Conservation (phyloP, 2,888 invertebrate species). For the Eupithecia vulgata region DNA sequence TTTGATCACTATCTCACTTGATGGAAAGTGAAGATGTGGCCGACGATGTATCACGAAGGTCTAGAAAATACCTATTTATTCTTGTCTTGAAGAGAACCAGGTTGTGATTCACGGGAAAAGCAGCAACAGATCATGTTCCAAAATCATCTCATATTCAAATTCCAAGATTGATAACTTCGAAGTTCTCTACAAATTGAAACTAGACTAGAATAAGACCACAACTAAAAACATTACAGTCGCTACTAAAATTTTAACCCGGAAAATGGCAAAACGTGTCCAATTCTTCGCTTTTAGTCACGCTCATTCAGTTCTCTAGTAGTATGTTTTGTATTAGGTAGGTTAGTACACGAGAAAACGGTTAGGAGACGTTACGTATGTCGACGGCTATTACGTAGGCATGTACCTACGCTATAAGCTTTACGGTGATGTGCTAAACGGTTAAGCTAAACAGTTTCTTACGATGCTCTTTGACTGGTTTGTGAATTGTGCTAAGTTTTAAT, state of each 20-base stretch:
- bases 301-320: constrained; percentile 31
- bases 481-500: constrained; percentile 3
- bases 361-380: constrained; percentile 55
- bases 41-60: no score
- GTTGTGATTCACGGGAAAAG: no score
- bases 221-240: background rate
- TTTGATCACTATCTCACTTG: no score
- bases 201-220: background rate
- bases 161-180: no score
- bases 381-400: constrained; percentile 44
- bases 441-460: constrained; percentile 28
- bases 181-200: background rate
- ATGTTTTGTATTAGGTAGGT: constrained; percentile 38
- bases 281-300: constrained; percentile 36
- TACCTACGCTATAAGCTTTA: constrained; percentile 13
- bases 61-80: no score
- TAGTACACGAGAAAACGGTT: constrained; percentile 53
- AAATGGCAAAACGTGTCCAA: constrained; percentile 22
- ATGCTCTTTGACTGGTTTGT: constrained; percentile 8
- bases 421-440: constrained; percentile 27
- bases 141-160: no score
- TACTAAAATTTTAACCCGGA: constrained; percentile 16
- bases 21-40: no score
- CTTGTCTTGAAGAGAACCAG: no score
- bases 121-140: no score